Percentiles rank a stretch among this genome's conserved stretches.
These are phyloP conservation scores for Agrochola lychnidis DNA, from an alignment of 2,888 invertebrate genomes.

Conservation along the genomic window DNA sequence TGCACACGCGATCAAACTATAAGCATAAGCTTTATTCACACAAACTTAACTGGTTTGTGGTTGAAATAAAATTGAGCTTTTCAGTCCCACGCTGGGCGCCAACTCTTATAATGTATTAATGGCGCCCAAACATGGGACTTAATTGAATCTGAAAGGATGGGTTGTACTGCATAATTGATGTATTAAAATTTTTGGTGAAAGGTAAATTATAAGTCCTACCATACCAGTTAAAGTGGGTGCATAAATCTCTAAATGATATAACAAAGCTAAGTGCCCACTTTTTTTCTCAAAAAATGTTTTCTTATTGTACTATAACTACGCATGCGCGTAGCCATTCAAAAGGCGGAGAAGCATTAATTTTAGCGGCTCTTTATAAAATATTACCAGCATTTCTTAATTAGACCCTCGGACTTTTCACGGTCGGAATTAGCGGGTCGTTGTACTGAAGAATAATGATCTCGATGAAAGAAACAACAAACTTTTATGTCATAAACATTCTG, in stretches of 20 bases:
- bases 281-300: constrained; percentile 3
- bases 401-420: constrained; percentile 66
- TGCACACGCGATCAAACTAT: neutral
- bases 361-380: constrained; percentile 77
- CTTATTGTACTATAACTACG: constrained; percentile 28
- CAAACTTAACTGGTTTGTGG: constrained; percentile 24
- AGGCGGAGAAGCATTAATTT: constrained; percentile 74
- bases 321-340: constrained; percentile 67
- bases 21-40: neutral
- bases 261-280: constrained; percentile 9
- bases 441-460: constrained; percentile 55
- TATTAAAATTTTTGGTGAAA: constrained; percentile 46
- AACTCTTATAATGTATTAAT: constrained; percentile 56
- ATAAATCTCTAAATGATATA: constrained; percentile 30
- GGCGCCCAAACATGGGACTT: constrained; percentile 53
- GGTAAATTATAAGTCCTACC: constrained; percentile 30
- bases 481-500: constrained; percentile 17
- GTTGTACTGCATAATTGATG: constrained; percentile 48
- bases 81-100: constrained; percentile 54
- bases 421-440: constrained; percentile 57
- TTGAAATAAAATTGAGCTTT: constrained; percentile 34
- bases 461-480: constrained; percentile 33
- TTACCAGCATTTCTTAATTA: constrained; percentile 80
- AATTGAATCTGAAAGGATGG: constrained; percentile 54
- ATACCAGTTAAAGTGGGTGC: constrained; percentile 15